These are phyloP conservation scores for Ceratosolen solmsi DNA, from an alignment of 1,140 invertebrate species.

Conservation along the genomic window DNA sequence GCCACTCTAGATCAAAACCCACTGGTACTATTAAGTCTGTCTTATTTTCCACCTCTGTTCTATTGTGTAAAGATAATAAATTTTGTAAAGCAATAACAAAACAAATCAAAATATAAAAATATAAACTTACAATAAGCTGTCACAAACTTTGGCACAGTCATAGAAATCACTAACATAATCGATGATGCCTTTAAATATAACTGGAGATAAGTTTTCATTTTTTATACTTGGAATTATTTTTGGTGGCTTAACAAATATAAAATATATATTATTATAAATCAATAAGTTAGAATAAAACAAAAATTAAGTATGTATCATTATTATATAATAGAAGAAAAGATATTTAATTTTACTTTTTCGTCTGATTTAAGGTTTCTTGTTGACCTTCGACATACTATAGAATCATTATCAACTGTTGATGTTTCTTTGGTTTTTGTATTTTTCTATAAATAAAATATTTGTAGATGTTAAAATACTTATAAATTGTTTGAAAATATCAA, in stretches of 20 bases:
- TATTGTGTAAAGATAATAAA: constrained; percentile 51
- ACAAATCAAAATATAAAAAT: constrained; percentile 48
- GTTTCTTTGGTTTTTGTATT: too few relatives aligned
- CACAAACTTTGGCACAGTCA: constrained; percentile 73
- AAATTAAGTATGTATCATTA: background rate
- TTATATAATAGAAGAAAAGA: background rate
- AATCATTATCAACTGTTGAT: too few relatives aligned
- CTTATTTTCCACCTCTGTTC: constrained; percentile 71
- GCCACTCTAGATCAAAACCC: constrained; percentile 80
- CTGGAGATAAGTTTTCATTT: constrained; percentile 59
- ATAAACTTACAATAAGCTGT: constrained; percentile 74
- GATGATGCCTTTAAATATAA: constrained; percentile 73
- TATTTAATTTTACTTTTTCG: constrained; percentile 49
- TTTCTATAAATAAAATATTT: too few relatives aligned
- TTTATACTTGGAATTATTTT: constrained; percentile 32
- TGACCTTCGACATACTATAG: constrained; percentile 49
- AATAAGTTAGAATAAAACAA: constrained; percentile 19
- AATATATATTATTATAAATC: constrained; percentile 3
- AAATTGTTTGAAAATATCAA: too few relatives aligned
- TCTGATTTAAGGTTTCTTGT: constrained; percentile 53
- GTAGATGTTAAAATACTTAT: too few relatives aligned
- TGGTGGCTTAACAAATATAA: constrained; percentile 45
- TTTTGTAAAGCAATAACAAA: background rate
- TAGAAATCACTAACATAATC: constrained; percentile 73
- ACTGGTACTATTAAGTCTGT: constrained; percentile 68